Evolutionary conservation across 2,113 vertebrate species (phyloP).

Genomic region (Oenanthe oenanthe): DNA sequence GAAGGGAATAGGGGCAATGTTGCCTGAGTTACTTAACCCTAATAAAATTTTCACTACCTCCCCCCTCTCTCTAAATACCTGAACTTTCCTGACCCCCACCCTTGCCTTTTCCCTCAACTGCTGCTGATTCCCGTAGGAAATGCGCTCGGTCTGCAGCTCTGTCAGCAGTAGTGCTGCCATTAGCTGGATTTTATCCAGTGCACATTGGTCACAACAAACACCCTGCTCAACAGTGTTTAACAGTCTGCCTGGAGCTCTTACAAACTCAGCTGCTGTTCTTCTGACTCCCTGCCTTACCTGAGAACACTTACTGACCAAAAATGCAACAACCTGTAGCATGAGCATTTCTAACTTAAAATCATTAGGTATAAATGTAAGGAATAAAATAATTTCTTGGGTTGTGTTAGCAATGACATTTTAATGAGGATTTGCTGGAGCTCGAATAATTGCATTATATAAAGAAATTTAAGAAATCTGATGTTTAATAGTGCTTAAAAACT

Average conservation of each 20-base stretch:
- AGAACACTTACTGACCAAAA: not conserved
- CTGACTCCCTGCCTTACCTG: not conserved
- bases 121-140: not conserved
- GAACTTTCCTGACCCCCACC: slow-evolving; percentile 73
- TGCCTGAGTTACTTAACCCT: slow-evolving; percentile 56
- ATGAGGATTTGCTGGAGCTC: not conserved
- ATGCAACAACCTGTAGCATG: not conserved
- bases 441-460: slow-evolving; percentile 29
- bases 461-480: not conserved
- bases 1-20: slow-evolving; percentile 54
- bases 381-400: not conserved
- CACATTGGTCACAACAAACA: not conserved
- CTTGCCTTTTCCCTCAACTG: slow-evolving; percentile 13
- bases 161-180: slow-evolving; percentile 74
- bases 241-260: not conserved
- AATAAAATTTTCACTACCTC: slow-evolving; percentile 64
- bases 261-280: not conserved
- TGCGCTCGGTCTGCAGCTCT: not conserved
- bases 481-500: slow-evolving; percentile 11
- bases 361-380: not conserved
- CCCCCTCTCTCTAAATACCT: slow-evolving; percentile 60
- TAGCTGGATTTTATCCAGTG: slow-evolving; percentile 46
- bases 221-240: slow-evolving; percentile 35
- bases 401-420: not conserved
- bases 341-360: not conserved